A percentile compares a stretch with the other conserved stretches of the same genome.
Conservation (phyloP, 2,888 invertebrate genomes). For the Drosophila peninsularis region DNA sequence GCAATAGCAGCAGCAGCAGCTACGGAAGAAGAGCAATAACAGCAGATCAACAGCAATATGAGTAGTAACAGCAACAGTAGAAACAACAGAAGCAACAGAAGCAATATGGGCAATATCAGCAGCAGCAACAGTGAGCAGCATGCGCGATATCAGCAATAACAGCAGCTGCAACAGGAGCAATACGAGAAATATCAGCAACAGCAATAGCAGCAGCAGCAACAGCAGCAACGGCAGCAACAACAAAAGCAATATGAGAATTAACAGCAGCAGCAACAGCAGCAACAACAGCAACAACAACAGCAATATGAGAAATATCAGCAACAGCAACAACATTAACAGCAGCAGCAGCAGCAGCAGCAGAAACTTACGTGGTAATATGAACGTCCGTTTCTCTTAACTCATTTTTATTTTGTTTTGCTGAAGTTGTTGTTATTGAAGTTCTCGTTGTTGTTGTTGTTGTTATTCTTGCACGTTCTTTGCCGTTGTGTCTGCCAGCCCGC, state of each 20-base stretch:
- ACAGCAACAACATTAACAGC: not conserved
- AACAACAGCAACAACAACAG: slow-evolving; percentile 1
- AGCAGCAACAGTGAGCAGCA: not conserved
- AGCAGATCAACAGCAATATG: not conserved
- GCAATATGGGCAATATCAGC: not conserved
- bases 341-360: slow-evolving; percentile 17
- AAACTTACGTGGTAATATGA: slow-evolving; percentile 56
- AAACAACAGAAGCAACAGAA: not conserved
- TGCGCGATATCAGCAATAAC: not conserved
- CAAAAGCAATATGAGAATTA: not conserved
- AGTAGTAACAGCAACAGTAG: not conserved
- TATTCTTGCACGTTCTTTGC: slow-evolving; percentile 68
- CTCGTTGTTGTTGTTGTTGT: slow-evolving; percentile 34
- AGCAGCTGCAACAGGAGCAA: not conserved
- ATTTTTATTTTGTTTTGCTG: slow-evolving; percentile 65
- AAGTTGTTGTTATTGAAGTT: slow-evolving; percentile 26
- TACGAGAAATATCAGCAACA: not conserved
- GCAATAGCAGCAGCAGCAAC: not conserved
- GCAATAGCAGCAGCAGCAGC: not conserved
- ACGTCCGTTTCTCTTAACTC: slow-evolving; percentile 74
- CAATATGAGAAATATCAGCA: not conserved
- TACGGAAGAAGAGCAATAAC: not conserved
- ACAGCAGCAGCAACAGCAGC: not conserved
- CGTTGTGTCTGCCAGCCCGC: slow-evolving; percentile 40
- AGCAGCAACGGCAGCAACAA: not conserved